Conservation (phyloP, 2,888 invertebrate species). For the Thyatira batis region DNA sequence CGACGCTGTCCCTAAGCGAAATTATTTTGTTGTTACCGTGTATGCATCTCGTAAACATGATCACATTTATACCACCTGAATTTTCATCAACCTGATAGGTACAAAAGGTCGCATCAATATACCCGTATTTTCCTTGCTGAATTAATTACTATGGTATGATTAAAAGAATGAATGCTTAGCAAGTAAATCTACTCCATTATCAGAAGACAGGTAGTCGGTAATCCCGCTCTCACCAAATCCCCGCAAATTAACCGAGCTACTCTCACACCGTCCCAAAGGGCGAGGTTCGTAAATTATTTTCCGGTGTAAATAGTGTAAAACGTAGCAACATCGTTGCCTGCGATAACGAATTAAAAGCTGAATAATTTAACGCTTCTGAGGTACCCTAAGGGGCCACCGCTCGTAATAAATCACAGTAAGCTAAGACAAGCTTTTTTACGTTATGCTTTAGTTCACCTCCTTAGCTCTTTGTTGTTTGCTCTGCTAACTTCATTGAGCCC, state of each 20-base stretch:
- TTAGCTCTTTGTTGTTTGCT: conserved; percentile 61
- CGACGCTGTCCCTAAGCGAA: conserved; percentile 12
- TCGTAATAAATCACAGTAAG: conserved; percentile 74
- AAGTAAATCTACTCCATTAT: background rate
- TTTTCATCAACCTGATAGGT: conserved; percentile 17
- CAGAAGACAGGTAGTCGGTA: conserved; percentile 19
- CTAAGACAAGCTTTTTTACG: conserved; percentile 69
- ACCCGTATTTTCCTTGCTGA: too few relatives aligned
- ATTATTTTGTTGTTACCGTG: conserved; percentile 18
- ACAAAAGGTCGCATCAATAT: too few relatives aligned
- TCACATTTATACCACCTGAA: conserved; percentile 22
- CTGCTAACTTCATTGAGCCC: conserved; percentile 67
- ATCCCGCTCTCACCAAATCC: conserved; percentile 28
- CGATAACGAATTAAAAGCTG: conserved; percentile 80
- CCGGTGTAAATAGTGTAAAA: conserved; percentile 74
- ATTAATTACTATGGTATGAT: background rate
- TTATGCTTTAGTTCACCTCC: conserved; percentile 75
- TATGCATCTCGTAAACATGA: conserved; percentile 13
- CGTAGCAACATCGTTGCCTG: conserved; percentile 66
- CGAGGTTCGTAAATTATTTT: conserved; percentile 68
- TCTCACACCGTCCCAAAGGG: conserved; percentile 41
- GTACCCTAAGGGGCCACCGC: conserved; percentile 52
- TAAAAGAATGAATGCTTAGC: background rate
- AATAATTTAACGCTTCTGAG: conserved; percentile 76
- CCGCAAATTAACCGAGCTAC: conserved; percentile 46